Evolutionary conservation across 2,113 vertebrate genomes (phyloP).

Genomic region (Gambusia affinis): DNA sequence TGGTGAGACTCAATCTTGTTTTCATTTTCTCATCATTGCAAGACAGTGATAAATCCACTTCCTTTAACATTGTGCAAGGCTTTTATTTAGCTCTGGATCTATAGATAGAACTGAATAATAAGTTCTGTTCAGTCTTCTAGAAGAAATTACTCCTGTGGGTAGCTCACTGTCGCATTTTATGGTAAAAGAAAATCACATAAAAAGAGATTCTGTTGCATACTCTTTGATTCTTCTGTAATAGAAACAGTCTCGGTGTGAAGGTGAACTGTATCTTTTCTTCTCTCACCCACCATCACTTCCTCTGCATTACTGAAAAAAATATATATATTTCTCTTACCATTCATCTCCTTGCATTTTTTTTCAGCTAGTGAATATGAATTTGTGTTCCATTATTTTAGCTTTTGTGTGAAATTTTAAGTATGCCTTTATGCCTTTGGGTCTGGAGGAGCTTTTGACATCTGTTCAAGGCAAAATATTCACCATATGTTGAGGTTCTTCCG

Average conservation of each 20-base stretch:
- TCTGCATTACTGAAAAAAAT: neutral
- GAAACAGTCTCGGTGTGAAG: constrained; percentile 21
- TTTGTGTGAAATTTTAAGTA: constrained; percentile 17
- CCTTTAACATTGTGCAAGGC: constrained; percentile 24
- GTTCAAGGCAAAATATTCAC: constrained; percentile 32
- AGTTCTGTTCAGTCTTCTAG: constrained; percentile 13
- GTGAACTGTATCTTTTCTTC: constrained; percentile 25
- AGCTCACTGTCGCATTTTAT: constrained; percentile 26
- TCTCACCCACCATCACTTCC: neutral
- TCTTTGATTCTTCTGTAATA: constrained; percentile 28
- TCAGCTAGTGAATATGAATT: constrained; percentile 20
- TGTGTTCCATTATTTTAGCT: constrained; percentile 24
- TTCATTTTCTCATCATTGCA: constrained; percentile 58
- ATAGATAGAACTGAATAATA: constrained; percentile 38
- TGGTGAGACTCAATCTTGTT: constrained; percentile 53
- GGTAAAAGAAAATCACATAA: constrained; percentile 31
- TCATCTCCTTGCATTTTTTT: constrained; percentile 13
- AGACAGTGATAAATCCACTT: constrained; percentile 53
- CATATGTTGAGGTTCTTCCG: constrained; percentile 21
- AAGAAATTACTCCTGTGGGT: constrained; percentile 40
- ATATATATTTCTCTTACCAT: neutral
- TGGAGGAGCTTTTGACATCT: constrained; percentile 25
- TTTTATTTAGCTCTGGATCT: constrained; percentile 35
- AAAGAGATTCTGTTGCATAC: constrained; percentile 23
- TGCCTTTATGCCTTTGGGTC: constrained; percentile 32